Conservation (phyloP, 1,140 invertebrate genomes). For the Drosophila kikkawai region DNA sequence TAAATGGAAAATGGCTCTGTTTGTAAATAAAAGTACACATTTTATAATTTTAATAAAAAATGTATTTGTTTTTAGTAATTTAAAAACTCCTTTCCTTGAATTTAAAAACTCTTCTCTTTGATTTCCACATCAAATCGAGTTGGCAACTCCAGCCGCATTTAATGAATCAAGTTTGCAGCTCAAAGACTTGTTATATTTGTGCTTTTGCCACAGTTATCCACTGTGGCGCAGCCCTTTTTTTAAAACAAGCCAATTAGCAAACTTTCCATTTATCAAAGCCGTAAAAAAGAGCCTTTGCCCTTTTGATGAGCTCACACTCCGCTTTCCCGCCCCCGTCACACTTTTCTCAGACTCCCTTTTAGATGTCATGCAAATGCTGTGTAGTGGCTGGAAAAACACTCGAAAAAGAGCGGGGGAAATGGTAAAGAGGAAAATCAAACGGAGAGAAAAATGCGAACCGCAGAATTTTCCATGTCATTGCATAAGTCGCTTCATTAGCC, state of each 20-base stretch:
- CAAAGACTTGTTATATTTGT: slow-evolving; percentile 23
- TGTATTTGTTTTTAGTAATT: no score
- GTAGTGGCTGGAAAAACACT: slow-evolving; percentile 64
- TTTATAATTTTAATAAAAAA: no score
- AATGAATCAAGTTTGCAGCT: slow-evolving; percentile 30
- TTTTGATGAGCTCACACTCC: slow-evolving; percentile 28
- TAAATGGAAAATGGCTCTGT: no score
- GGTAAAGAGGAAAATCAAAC: slow-evolving; percentile 32
- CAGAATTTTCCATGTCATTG: slow-evolving; percentile 82
- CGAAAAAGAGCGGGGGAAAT: slow-evolving; percentile 27
- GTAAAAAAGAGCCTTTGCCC: slow-evolving; percentile 40
- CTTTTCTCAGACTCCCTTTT: not conserved
- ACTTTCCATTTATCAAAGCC: slow-evolving; percentile 62
- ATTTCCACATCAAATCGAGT: not conserved
- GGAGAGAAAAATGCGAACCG: slow-evolving; percentile 52
- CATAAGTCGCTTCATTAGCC: slow-evolving; percentile 81
- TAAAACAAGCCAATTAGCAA: slow-evolving; percentile 68
- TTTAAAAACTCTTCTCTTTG: not conserved
- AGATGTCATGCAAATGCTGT: slow-evolving; percentile 67
- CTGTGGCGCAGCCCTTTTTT: slow-evolving; percentile 19
- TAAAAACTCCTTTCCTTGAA: not conserved
- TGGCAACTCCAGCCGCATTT: slow-evolving; percentile 12
- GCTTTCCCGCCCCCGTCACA: not conserved
- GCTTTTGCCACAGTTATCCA: slow-evolving; percentile 23
- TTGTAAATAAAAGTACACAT: no score